A percentile compares a stretch with the other conserved stretches of the same genome.
Evolutionary conservation across 2,113 vertebrate species (phyloP).

Genomic region (Rhinichthys klamathensis): DNA sequence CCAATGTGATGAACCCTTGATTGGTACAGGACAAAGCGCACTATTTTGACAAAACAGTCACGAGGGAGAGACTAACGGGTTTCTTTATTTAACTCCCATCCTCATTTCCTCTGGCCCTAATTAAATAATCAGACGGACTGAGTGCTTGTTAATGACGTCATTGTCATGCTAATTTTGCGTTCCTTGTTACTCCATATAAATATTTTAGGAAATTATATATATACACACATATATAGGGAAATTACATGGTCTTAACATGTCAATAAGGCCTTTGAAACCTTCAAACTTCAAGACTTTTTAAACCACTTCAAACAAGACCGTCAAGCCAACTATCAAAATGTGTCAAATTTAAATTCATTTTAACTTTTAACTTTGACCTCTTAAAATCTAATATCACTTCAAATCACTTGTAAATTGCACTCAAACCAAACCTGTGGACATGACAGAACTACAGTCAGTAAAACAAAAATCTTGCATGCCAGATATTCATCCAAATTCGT

Average conservation of each 20-base stretch:
- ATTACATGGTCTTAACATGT: too few species aligned
- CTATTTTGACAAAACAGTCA: constrained; percentile 81
- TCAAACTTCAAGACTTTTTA: neutral
- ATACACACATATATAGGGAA: too few species aligned
- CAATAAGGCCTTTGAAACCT: neutral
- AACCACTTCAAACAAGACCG: neutral
- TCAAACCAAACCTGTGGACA: too few species aligned
- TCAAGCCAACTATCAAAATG: neutral
- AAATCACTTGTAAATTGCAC: neutral
- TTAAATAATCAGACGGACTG: constrained; percentile 90
- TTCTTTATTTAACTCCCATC: constrained; percentile 85
- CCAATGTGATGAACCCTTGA: constrained; percentile 87
- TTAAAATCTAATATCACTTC: neutral
- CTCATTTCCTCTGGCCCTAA: constrained; percentile 79
- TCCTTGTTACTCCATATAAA: constrained; percentile 31
- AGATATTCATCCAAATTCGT: neutral
- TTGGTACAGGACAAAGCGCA: constrained; percentile 79
- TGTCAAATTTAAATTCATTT: neutral
- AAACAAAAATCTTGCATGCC: neutral
- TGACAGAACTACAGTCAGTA: neutral
- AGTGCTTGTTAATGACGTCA: constrained; percentile 86
- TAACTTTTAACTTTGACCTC: neutral
- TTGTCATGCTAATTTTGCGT: constrained; percentile 85
- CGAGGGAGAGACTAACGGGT: constrained; percentile 73
- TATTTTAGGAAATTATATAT: too few species aligned